Conservation (phyloP, 2,113 vertebrate genomes). For the Sardina pilchardus region DNA sequence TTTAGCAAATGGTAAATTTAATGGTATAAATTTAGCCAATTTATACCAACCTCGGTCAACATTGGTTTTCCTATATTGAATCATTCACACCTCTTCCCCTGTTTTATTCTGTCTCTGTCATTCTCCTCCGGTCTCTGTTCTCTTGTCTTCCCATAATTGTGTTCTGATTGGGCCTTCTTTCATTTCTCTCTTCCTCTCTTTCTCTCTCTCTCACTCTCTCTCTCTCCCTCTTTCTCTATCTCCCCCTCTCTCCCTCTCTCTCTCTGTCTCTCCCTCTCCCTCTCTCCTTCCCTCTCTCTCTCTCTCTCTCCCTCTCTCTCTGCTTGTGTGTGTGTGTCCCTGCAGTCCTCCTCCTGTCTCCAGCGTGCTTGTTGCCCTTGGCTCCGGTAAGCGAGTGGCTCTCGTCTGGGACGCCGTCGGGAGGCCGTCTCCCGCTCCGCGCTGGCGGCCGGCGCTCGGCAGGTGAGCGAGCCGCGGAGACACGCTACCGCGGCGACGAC, state of each 20-base stretch:
- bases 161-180: not conserved
- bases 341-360: too few species aligned
- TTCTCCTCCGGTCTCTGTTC: not conserved
- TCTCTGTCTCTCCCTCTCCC: not conserved
- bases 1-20: too few species aligned
- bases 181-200: not conserved
- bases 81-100: not conserved
- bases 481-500: not conserved
- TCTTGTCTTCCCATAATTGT: not conserved
- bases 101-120: not conserved
- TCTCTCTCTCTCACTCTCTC: not conserved
- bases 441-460: not conserved
- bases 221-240: not conserved
- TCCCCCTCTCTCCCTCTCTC: not conserved
- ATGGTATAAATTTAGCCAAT: too few species aligned
- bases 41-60: too few species aligned
- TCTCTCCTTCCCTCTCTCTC: not conserved
- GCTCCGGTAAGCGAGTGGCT: not conserved
- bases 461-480: not conserved
- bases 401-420: not conserved
- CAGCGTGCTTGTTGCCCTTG: conserved; percentile 6
- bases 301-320: not conserved
- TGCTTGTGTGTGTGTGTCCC: too few species aligned
- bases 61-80: not conserved
- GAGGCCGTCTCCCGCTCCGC: not conserved